phyloP scores from a whole-genome alignment of 2,888 invertebrate genomes.

The Pherbina coryleti region DNA sequence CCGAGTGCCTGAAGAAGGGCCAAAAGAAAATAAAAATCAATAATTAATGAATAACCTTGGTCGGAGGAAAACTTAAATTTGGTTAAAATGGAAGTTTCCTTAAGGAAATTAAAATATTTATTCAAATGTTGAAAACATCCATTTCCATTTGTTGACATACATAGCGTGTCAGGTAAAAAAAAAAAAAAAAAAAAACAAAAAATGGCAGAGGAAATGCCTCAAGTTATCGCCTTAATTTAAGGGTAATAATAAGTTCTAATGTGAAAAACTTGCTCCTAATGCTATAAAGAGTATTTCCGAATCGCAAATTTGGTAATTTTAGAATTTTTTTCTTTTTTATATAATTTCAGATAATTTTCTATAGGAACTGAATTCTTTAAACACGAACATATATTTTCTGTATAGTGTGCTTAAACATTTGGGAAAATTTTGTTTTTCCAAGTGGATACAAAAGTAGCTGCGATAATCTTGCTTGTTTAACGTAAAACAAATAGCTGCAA shows the following conservation, averaged over 20 bases:
- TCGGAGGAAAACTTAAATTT: not conserved
- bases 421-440: not conserved
- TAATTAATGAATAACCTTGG: not conserved
- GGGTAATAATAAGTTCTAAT: not conserved
- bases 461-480: slow-evolving; percentile 20
- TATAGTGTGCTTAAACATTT: no score
- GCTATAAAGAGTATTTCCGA: no score
- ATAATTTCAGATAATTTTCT: no score
- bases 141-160: not conserved
- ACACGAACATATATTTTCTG: no score
- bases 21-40: slow-evolving; percentile 41
- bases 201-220: not conserved
- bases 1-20: slow-evolving; percentile 60
- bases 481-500: not conserved
- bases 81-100: not conserved
- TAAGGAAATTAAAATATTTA: not conserved
- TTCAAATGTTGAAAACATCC: not conserved
- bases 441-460: slow-evolving; percentile 3
- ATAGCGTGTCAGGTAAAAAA: not conserved
- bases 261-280: no score
- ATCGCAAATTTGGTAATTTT: no score
- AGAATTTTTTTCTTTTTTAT: no score
- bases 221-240: not conserved
- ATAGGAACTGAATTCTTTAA: no score
- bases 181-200: not conserved